Percentiles rank a stretch among this genome's conserved stretches.
phyloP scores from a whole-genome alignment of 2,113 vertebrate genomes.

The Syrmaticus mikado region DNA sequence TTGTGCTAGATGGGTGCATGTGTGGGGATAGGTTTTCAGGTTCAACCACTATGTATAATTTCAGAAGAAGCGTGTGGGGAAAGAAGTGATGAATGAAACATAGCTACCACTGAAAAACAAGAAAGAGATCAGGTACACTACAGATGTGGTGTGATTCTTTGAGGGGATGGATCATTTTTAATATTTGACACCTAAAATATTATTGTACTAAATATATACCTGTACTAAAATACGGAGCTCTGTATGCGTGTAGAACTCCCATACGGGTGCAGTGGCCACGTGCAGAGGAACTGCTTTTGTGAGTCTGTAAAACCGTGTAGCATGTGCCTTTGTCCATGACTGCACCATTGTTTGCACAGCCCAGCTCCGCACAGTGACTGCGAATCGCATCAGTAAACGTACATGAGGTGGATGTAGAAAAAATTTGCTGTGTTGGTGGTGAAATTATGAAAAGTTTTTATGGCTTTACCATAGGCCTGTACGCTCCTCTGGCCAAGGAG shows the following conservation, averaged over 20 bases:
- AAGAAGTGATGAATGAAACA: background rate
- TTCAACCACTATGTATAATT: background rate
- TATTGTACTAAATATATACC: background rate
- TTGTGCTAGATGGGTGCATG: background rate
- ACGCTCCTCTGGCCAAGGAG: background rate
- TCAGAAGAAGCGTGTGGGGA: background rate
- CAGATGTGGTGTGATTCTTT: background rate
- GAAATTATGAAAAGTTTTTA: background rate
- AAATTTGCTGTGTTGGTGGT: background rate
- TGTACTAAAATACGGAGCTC: background rate
- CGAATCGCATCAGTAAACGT: background rate
- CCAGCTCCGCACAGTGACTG: background rate
- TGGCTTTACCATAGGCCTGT: background rate
- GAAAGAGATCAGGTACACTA: background rate
- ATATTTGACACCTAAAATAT: background rate
- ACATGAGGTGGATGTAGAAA: background rate
- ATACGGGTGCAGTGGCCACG: background rate
- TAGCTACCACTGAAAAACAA: background rate
- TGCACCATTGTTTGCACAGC: background rate
- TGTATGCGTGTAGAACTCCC: background rate
- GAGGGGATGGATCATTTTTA: background rate
- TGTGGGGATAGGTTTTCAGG: background rate
- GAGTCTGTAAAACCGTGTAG: background rate
- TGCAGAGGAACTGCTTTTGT: background rate
- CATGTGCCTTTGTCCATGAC: background rate